Conservation (phyloP, 2,888 invertebrate genomes). For the Crepidodera aurea region DNA sequence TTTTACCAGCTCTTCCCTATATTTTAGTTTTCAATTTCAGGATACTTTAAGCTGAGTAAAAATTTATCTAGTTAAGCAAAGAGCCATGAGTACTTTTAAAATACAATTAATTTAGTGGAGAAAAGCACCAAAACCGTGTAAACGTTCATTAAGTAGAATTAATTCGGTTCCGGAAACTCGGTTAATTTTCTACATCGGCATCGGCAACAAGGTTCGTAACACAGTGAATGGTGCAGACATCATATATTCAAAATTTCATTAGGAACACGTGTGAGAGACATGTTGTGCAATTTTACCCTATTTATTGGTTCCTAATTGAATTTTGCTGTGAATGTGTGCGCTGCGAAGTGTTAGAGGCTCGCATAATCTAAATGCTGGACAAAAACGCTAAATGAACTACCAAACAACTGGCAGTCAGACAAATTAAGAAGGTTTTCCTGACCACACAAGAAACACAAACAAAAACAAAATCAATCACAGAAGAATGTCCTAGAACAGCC, state of each 20-base stretch:
- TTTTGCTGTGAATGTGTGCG: slow-evolving; percentile 22
- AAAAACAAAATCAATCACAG: too few relatives aligned
- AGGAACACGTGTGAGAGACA: slow-evolving; percentile 33
- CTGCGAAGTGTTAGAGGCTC: neutral
- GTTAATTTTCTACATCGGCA: slow-evolving; percentile 1
- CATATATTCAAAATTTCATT: slow-evolving; percentile 34
- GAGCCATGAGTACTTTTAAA: neutral
- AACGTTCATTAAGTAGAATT: slow-evolving; percentile 9
- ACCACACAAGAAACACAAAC: too few relatives aligned
- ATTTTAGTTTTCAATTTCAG: too few relatives aligned
- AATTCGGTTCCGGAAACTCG: slow-evolving; percentile 3
- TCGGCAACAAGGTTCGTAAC: slow-evolving; percentile 6
- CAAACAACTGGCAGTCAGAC: too few relatives aligned
- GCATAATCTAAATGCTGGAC: neutral
- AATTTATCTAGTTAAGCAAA: too few relatives aligned
- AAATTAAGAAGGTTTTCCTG: too few relatives aligned
- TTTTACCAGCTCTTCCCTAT: too few relatives aligned
- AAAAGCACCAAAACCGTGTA: neutral
- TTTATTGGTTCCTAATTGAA: slow-evolving; percentile 37
- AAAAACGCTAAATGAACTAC: too few relatives aligned
- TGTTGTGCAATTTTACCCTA: slow-evolving; percentile 29
- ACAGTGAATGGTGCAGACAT: slow-evolving; percentile 14
- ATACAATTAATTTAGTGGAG: neutral
- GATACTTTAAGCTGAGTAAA: too few relatives aligned
- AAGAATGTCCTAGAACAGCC: too few relatives aligned